Evolutionary conservation across 2,797 vertebrate genomes (phyloP).

Genomic region (Protosalanx chinensis): DNA sequence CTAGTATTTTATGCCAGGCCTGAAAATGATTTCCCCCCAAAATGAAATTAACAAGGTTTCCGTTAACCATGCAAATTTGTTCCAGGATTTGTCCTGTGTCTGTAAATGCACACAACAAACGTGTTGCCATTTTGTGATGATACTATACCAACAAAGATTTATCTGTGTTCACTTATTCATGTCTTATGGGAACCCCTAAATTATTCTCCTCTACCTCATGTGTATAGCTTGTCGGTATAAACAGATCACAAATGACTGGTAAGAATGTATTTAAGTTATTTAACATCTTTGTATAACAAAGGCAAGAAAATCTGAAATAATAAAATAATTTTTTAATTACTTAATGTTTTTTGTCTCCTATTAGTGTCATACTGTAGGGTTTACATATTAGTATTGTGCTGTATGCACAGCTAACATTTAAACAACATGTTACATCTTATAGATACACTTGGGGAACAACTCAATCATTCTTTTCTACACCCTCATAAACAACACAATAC

Average conservation of each 20-base stretch:
- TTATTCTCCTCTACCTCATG: conserved; percentile 99
- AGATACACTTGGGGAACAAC: too few relatives aligned
- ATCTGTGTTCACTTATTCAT: conserved; percentile 77
- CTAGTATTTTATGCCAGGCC: background rate
- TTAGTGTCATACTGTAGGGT: background rate
- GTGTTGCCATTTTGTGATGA: conserved; percentile 72
- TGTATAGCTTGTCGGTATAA: conserved; percentile 97
- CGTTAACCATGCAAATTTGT: conserved; percentile 60
- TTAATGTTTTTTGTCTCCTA: conserved; percentile 44
- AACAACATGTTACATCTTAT: too few relatives aligned
- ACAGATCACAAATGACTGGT: conserved; percentile 98
- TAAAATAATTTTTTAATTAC: conserved; percentile 99
- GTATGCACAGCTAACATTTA: too few relatives aligned
- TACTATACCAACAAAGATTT: conserved; percentile 75
- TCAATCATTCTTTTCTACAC: background rate
- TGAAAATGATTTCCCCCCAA: background rate
- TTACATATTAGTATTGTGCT: background rate
- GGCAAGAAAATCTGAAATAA: conserved; percentile 94
- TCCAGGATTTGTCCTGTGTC: conserved; percentile 79
- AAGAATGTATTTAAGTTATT: conserved; percentile 99
- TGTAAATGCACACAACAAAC: conserved; percentile 65
- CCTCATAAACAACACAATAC: background rate
- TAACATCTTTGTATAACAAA: conserved; percentile 99
- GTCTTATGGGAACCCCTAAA: conserved; percentile 92
- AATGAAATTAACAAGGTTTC: conserved; percentile 9